Evolutionary conservation across 64 coral and sea anemone genomes (phyloP), one percentile per base, ranked within the genome.

Genomic region (Anthopleura sola): DNA sequence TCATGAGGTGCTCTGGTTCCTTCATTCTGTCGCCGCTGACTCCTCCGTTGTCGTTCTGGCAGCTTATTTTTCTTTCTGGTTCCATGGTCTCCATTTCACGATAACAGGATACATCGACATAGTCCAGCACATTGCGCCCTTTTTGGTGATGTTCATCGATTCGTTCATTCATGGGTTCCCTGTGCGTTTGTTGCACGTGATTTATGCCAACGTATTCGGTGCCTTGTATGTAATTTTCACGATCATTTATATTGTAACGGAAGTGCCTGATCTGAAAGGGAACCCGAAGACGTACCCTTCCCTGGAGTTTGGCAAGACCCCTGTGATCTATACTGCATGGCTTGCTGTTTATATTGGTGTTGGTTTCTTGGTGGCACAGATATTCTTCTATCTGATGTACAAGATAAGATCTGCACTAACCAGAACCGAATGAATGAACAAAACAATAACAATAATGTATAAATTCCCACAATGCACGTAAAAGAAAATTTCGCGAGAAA

Each of bases 121-220:
- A 6, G 68, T 82, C 5, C 84, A 78, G 3, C 89, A 91, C 29
- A 38, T 82, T n/a, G 75, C 85, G 1, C 78, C 84, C 14, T 78
- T 91, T n/a, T 3, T 91, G 2, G 48, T 68, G 3, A 49, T 91
- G 75, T 21, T 91, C 40, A 39, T 91, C 36, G 89, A 91, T 76
- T 68, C 62, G 9, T 13, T 68, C 18, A 21, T 78, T 55, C 85
- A 82, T 82, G 24, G 85, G 19, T 84, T 91, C 47, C 89, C 89
- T 85, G 83, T 91, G 15, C 84, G 89, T 75, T 24, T 91, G 3
- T 74, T 77, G 13, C 89, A 91, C 44, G 75, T 91, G 49, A 80
- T 91, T 28, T 91, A 91, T 40, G 89, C 83, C 60, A 86, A 91
- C 84, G 34, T 91, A 16, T 86, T 91, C 55, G 83, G 76, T 46